A percentile compares a stretch with the other conserved stretches of the same genome.
These are phyloP conservation scores for Trogon surrucura DNA, from an alignment of 2,113 vertebrate genomes.

Conservation along the genomic window DNA sequence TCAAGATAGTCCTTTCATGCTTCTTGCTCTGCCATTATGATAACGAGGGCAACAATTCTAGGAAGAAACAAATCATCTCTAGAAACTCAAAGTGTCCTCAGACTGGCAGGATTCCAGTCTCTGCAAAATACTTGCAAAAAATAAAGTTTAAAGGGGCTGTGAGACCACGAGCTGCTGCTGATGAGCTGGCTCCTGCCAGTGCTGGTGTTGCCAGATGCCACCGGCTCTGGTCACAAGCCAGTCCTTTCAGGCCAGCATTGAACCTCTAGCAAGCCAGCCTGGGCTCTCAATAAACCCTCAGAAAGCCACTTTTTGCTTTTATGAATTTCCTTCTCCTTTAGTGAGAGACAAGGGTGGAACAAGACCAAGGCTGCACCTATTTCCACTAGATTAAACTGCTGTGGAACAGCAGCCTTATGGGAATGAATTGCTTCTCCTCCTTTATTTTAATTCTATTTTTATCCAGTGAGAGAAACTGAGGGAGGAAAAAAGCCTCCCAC, in stretches of 20 bases:
- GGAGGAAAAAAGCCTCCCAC: fast-evolving
- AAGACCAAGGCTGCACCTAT: not conserved
- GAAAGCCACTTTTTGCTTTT: not conserved
- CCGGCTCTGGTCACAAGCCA: fast-evolving
- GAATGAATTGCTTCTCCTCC: not conserved
- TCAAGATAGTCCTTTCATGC: not conserved
- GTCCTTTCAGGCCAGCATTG: not conserved
- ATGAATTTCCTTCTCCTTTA: not conserved
- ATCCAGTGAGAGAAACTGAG: not conserved
- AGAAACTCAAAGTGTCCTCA: not conserved
- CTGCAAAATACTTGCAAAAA: not conserved
- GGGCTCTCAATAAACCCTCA: not conserved
- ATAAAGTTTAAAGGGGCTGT: not conserved
- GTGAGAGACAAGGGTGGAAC: not conserved
- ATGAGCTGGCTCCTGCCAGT: not conserved
- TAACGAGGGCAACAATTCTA: not conserved
- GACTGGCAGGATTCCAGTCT: not conserved
- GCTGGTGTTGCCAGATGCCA: not conserved
- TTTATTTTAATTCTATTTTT: not conserved
- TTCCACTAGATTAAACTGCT: not conserved
- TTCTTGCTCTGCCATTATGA: fast-evolving
- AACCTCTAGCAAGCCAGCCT: not conserved
- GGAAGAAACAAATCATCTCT: not conserved
- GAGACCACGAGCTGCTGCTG: not conserved
- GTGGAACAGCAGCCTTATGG: not conserved